Evolutionary conservation across 1,140 invertebrate species (phyloP), one percentile per base, ranked within the genome.

Genomic region (Drosophila sulfurigaster): DNA sequence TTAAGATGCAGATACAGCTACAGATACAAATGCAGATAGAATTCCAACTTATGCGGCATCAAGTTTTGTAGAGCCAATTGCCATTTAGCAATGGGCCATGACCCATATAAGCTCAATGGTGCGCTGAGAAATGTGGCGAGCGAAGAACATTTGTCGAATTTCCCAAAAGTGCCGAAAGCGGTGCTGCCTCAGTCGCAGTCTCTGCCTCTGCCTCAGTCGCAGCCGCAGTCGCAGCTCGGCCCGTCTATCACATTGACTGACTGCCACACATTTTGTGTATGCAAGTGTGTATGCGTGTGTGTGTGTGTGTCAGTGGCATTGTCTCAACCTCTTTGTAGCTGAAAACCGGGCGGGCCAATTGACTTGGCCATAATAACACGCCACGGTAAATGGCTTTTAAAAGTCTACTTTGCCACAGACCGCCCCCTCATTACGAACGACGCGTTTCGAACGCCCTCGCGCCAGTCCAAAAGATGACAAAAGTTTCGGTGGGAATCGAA

Each of bases 351-450:
- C 80, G 72, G 69, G 77, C 82, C 83, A 86, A 86, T 86, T 82
- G 82, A 87, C 68, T 87, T 82, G 82, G 82, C 80, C 82, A 76
- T 87, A 87, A 87, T 87, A 87, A 88, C 82, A 88, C 85, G 83
- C 83, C 83, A 88, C 70, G 78, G 85, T 85, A 88, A 88, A 88
- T 88, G 80, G 85, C 85, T 88, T 88, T 88, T 88, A 89, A 89
- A 88, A 88, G 85, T 88, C 85, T 88, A 88, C 83, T 88, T 88
- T 88, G 78, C 64, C 74, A 69, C 32, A 89, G 71, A 62, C 79
- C 83, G 83, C 83, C 83, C 78, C 85, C 83, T 88, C 83, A 88
- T 88, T 88, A 88, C 59, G 74, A 85, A 83, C 83, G 85, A 88
- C 83, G 83, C 83, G 74, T 80, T 88, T 38, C 62, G 57, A 88